Evolutionary conservation across 2,113 vertebrate species (phyloP), one percentile per base, ranked within the genome.

Genomic region (Bostrychus sinensis): DNA sequence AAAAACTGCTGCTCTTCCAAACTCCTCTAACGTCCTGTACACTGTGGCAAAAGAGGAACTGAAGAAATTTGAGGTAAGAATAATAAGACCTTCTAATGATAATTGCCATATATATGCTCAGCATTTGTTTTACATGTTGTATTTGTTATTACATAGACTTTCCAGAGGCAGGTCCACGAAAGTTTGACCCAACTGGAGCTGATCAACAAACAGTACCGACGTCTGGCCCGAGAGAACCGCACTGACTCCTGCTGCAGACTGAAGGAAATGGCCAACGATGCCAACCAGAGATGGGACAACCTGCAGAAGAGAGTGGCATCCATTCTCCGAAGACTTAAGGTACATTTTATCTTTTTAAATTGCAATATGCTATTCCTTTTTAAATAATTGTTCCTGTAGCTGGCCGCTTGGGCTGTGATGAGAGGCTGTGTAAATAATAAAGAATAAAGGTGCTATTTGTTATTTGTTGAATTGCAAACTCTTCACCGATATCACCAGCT

Each of bases 181-280:
- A 93, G 91, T 70, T 87, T 99, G 54, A 97, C 98, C 4, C 98
- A 98, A 70, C 91, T 99, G 37, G 98, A 99, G 53, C 90, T 98
- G 53, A 96, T 99, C 89, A 99, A 98, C 80, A 99, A 98, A 82
- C 98, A 98, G 1, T 99, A 99, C 75, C 94, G 96, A 1, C 94
- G 96, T 25, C 86, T 99, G 80, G 96, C 96, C 55, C 86, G 97
- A 30, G 98, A 99, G 82, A 97, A 98, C 79, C 98, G 98, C 76
- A 99, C 96, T 0, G 98, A 99, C 30, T 90, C 94, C 0, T 84
- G 90, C 2, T 90, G 94, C 56, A 91, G 82, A 48, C 94, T 99
- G 50, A 94, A 92, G 45, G 94, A 96, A 74, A 98, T 95, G 96
- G 92, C 95, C 22, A 93, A 97, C 0, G 90, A 95, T 13, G 95